Conservation (phyloP, 2,113 vertebrate species). For the Carassius carassius region DNA sequence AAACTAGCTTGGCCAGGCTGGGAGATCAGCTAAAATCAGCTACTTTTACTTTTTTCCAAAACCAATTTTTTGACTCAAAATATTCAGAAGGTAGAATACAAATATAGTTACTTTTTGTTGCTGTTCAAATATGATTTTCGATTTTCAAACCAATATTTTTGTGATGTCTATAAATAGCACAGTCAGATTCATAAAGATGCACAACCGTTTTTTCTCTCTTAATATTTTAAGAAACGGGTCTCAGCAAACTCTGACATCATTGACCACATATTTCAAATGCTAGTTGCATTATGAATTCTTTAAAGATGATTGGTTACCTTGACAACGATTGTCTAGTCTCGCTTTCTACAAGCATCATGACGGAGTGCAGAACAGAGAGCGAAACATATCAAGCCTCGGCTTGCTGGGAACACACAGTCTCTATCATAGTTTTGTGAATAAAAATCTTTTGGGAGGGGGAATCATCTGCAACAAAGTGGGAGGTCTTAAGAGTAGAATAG, state of each 20-base stretch:
- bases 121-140: too few species aligned
- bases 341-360: slow-evolving; percentile 56
- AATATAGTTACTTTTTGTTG: too few species aligned
- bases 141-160: neutral
- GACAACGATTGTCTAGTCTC: slow-evolving; percentile 60
- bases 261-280: slow-evolving; percentile 36
- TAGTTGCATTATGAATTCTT: slow-evolving; percentile 52
- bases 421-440: slow-evolving; percentile 47
- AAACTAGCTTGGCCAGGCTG: too few species aligned
- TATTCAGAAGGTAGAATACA: too few species aligned
- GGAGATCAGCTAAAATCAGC: too few species aligned
- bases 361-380: slow-evolving; percentile 27
- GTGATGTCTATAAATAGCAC: neutral
- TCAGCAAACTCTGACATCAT: slow-evolving; percentile 23
- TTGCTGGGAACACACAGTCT: slow-evolving; percentile 46
- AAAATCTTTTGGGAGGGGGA: slow-evolving; percentile 13
- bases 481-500: neutral
- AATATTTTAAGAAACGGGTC: slow-evolving; percentile 29
- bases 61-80: too few species aligned
- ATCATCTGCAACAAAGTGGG: neutral
- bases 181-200: slow-evolving; percentile 4
- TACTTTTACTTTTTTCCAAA: too few species aligned
- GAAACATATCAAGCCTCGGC: slow-evolving; percentile 51
- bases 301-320: slow-evolving; percentile 56
- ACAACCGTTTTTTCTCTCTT: neutral